Conservation (phyloP, 2,888 invertebrate genomes). For the Acleris holmiana region DNA sequence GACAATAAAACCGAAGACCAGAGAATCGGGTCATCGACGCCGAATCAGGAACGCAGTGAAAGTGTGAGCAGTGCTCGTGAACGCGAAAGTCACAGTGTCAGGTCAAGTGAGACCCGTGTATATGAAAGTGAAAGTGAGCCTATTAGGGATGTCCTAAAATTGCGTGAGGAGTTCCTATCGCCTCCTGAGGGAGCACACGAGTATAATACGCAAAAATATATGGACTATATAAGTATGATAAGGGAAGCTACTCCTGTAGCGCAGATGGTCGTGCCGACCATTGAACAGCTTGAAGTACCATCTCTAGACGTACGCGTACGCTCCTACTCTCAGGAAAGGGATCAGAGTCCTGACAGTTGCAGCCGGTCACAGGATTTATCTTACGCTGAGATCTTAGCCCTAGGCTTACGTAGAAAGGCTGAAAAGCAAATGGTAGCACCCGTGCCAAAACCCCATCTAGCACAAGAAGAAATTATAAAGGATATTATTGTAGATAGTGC, state of each 20-base stretch:
- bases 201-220: conserved; percentile 45
- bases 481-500: conserved; percentile 64
- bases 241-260: conserved; percentile 41
- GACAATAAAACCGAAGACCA: conserved; percentile 39
- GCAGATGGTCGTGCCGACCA: conserved; percentile 30
- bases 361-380: conserved; percentile 86
- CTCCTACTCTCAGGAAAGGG: conserved; percentile 52
- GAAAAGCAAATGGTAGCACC: conserved; percentile 56
- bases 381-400: conserved; percentile 89
- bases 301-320: conserved; percentile 43
- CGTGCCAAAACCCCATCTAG: conserved; percentile 70
- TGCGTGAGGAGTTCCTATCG: conserved; percentile 46
- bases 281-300: conserved; percentile 37
- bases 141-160: conserved; percentile 55
- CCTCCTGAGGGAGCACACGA: conserved; percentile 43
- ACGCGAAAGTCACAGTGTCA: conserved; percentile 49
- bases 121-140: conserved; percentile 71
- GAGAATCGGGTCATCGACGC: conserved; percentile 28
- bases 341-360: conserved; percentile 57
- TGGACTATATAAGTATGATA: conserved; percentile 48
- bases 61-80: conserved; percentile 55
- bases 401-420: conserved; percentile 82
- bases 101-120: conserved; percentile 59
- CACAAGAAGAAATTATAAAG: conserved; percentile 69
- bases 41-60: conserved; percentile 51